Conservation (phyloP, 2,797 vertebrate genomes). For the Balearica regulorum region DNA sequence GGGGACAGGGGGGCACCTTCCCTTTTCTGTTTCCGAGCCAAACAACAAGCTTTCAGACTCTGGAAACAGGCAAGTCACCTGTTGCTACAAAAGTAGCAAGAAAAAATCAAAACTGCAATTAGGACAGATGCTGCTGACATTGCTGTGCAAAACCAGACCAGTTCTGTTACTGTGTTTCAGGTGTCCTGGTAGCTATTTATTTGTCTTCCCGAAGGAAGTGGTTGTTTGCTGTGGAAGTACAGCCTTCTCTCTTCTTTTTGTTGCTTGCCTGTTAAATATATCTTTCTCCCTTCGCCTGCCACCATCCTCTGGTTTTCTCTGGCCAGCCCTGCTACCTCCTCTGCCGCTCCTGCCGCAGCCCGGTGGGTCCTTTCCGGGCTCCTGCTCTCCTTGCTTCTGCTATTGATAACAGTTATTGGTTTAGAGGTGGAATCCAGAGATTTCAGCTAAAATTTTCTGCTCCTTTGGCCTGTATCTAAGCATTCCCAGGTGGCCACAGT, state of each 20-base stretch:
- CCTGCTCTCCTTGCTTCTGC: neutral
- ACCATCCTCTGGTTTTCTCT: neutral
- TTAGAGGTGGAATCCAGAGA: neutral
- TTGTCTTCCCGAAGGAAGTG: neutral
- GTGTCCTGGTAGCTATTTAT: neutral
- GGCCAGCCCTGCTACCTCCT: neutral
- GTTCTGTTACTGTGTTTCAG: neutral
- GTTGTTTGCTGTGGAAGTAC: neutral
- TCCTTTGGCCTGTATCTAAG: neutral
- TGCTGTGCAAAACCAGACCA: neutral
- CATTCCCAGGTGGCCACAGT: neutral
- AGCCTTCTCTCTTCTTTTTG: neutral
- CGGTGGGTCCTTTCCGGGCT: neutral
- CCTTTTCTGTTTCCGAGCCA: neutral
- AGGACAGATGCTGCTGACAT: neutral
- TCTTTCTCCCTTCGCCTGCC: neutral
- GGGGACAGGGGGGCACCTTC: fast-evolving
- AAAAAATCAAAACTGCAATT: neutral
- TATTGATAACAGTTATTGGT: neutral
- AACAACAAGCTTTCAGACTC: neutral
- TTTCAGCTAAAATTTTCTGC: neutral
- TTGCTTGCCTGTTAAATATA: neutral
- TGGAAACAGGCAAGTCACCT: neutral
- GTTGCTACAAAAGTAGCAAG: neutral
- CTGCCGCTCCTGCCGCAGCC: neutral